Evolutionary conservation across 2,888 invertebrate genomes (phyloP).

Genomic region (Sipha maydis): DNA sequence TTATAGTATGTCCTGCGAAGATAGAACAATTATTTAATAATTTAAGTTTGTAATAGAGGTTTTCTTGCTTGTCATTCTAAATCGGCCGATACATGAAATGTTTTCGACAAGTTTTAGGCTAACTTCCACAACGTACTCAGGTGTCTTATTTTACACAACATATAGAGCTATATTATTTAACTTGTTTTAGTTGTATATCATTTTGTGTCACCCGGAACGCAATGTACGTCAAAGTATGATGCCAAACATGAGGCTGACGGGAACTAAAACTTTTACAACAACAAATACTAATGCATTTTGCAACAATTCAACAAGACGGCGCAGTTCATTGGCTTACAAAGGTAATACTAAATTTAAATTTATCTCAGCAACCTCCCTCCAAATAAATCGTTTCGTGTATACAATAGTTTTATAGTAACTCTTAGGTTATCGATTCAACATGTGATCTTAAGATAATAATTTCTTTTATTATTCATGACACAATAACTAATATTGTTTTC

Average conservation of each 20-base stretch:
- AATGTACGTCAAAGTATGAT: slow-evolving; percentile 70
- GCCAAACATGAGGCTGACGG: slow-evolving; percentile 63
- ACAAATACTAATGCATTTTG: slow-evolving; percentile 45
- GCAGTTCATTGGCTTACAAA: slow-evolving; percentile 53
- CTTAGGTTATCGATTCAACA: too few relatives aligned
- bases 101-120: background rate
- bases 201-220: slow-evolving; percentile 71
- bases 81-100: background rate
- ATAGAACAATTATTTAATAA: background rate
- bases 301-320: slow-evolving; percentile 46
- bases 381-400: too few relatives aligned
- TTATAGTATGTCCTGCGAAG: background rate
- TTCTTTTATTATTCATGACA: too few relatives aligned
- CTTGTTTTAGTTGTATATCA: slow-evolving; percentile 69
- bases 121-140: background rate
- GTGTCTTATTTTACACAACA: background rate
- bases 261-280: slow-evolving; percentile 52
- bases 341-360: slow-evolving; percentile 9
- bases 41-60: background rate
- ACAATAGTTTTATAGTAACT: too few relatives aligned
- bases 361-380: too few relatives aligned
- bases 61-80: background rate
- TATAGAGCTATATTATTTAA: background rate
- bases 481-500: too few relatives aligned
- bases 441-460: too few relatives aligned